Evolutionary conservation across 2,888 invertebrate genomes (phyloP).

Genomic region (Ophraella communa): DNA sequence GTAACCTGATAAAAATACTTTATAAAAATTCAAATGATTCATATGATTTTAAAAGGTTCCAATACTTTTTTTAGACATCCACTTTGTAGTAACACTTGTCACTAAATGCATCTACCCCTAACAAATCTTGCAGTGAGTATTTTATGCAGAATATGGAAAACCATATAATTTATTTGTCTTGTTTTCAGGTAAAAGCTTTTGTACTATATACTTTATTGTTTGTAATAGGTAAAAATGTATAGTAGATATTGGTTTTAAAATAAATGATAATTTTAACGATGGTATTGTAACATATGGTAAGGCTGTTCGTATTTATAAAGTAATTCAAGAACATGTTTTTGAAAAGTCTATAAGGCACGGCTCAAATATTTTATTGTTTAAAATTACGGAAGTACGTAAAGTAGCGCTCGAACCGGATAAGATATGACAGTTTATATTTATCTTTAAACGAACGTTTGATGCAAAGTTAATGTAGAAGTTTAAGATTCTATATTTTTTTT

Average conservation of each 20-base stretch:
- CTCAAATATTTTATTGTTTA: slow-evolving; percentile 52
- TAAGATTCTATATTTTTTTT: too few relatives aligned
- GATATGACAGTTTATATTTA: neutral
- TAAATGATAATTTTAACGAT: slow-evolving; percentile 32
- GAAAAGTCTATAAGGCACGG: slow-evolving; percentile 43
- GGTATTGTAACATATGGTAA: slow-evolving; percentile 59
- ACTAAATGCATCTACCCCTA: slow-evolving; percentile 10
- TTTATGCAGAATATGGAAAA: slow-evolving; percentile 32
- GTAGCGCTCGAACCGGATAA: slow-evolving; percentile 23
- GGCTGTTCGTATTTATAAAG: slow-evolving; percentile 49
- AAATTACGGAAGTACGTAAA: slow-evolving; percentile 36
- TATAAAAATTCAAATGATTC: too few relatives aligned
- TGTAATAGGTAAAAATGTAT: slow-evolving; percentile 45
- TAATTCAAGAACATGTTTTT: slow-evolving; percentile 47
- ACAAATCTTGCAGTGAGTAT: neutral
- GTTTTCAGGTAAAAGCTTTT: slow-evolving; percentile 41
- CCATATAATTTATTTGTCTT: slow-evolving; percentile 40
- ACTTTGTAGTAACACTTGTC: slow-evolving; percentile 4
- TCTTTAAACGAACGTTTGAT: neutral
- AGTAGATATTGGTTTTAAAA: slow-evolving; percentile 48
- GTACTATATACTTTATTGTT: slow-evolving; percentile 42
- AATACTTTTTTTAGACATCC: neutral
- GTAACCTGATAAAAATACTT: too few relatives aligned
- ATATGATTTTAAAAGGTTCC: neutral
- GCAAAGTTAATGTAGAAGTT: neutral